Percentiles rank a stretch among this genome's conserved stretches.
Conservation (phyloP, 2,888 invertebrate genomes). For the Agonum fuliginosum region DNA sequence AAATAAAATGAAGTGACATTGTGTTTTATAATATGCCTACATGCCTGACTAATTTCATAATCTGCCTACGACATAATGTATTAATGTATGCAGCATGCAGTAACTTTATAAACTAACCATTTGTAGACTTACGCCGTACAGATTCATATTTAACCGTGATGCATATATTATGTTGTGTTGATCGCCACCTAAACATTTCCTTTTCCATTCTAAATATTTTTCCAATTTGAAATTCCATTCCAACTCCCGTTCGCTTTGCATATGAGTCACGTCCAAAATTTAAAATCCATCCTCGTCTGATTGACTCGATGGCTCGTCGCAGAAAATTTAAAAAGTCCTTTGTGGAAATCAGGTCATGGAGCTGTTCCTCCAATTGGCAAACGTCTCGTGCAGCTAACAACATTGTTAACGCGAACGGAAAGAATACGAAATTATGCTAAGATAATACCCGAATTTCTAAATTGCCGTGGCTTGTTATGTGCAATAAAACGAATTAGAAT, state of each 20-base stretch:
- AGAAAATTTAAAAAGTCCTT: constrained; percentile 33
- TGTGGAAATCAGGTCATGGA: constrained; percentile 38
- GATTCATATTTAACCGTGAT: no score
- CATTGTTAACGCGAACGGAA: constrained; percentile 33
- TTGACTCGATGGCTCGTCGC: constrained; percentile 1
- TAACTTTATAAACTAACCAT: no score
- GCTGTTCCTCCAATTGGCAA: constrained; percentile 25
- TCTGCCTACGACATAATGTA: no score
- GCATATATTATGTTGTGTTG: no score
- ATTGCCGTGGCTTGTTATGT: constrained; percentile 26
- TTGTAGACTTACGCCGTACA: no score
- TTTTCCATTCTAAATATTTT: no score
- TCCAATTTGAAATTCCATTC: no score
- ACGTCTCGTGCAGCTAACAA: constrained; percentile 21
- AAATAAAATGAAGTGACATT: no score
- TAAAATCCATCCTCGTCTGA: constrained; percentile 28
- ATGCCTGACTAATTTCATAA: no score
- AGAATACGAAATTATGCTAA: constrained; percentile 24
- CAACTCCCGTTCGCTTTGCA: background rate
- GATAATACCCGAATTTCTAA: constrained; percentile 35
- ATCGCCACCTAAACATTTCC: no score
- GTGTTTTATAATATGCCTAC: no score
- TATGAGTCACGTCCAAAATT: constrained; percentile 14
- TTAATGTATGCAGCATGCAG: no score
- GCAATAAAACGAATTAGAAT: constrained; percentile 35